A percentile compares a stretch with the other conserved stretches of the same genome.
Evolutionary conservation across 1,140 invertebrate species (phyloP).

Genomic region (Ridgeia piscesae): DNA sequence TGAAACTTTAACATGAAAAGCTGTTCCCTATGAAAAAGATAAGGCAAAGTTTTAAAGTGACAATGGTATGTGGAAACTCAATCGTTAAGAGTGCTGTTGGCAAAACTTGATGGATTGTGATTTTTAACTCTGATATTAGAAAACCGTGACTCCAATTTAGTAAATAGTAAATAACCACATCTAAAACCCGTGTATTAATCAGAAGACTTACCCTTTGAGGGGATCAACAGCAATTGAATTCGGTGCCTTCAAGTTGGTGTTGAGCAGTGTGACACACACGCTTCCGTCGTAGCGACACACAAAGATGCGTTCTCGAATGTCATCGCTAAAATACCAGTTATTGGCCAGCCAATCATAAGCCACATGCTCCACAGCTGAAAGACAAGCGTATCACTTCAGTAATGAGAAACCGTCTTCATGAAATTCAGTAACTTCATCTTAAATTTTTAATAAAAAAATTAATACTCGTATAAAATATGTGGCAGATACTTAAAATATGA

Average conservation of each 20-base stretch:
- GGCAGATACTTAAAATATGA: neutral
- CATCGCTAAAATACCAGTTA: slow-evolving; percentile 95
- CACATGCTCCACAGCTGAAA: slow-evolving; percentile 60
- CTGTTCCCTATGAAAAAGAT: too few relatives aligned
- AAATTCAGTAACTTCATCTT: neutral
- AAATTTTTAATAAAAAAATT: too few relatives aligned
- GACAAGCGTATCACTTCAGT: neutral
- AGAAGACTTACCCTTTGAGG: slow-evolving; percentile 87
- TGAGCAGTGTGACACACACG: slow-evolving; percentile 50
- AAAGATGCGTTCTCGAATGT: slow-evolving; percentile 62
- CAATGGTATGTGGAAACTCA: too few relatives aligned
- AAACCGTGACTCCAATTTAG: too few relatives aligned
- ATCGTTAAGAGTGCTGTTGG: too few relatives aligned
- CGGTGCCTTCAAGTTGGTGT: slow-evolving; percentile 84
- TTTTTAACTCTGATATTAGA: too few relatives aligned
- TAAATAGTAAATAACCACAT: neutral
- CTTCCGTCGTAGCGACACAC: slow-evolving; percentile 65
- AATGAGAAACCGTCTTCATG: neutral
- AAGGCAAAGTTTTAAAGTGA: too few relatives aligned
- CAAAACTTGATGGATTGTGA: too few relatives aligned
- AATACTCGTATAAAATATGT: too few relatives aligned
- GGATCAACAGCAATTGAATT: slow-evolving; percentile 93
- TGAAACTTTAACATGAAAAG: too few relatives aligned
- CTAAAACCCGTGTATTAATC: neutral
- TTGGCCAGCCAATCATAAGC: slow-evolving; percentile 96